A percentile compares a stretch with the other conserved stretches of the same genome.
Conservation (phyloP, 2,888 invertebrate species). For the Drosophila diplacantha region DNA sequence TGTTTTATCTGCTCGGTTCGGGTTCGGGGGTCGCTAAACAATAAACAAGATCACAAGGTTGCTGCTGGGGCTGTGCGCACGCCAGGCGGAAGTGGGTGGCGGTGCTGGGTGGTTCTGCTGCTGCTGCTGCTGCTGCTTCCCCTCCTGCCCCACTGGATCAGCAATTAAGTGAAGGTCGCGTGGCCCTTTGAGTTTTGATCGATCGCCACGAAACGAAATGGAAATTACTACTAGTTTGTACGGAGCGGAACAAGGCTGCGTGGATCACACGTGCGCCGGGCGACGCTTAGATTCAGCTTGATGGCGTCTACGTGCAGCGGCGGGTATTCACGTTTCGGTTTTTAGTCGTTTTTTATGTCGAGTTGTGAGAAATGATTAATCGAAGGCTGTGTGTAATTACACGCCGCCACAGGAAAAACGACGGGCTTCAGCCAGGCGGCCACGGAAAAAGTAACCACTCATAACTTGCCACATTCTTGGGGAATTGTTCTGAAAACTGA, state of each 20-base stretch:
- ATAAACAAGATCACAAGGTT: constrained; percentile 74
- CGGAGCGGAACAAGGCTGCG: constrained; percentile 40
- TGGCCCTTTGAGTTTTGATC: constrained; percentile 48
- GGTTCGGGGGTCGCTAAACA: constrained; percentile 66
- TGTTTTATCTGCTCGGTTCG: constrained; percentile 26
- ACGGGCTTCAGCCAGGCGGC: neutral
- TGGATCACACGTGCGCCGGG: constrained; percentile 56
- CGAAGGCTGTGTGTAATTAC: constrained; percentile 50
- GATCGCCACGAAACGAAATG: constrained; percentile 49
- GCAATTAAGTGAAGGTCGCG: constrained; percentile 63
- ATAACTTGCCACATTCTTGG: constrained; percentile 8
- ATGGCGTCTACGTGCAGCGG: constrained; percentile 54
- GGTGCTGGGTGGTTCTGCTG: constrained; percentile 1
- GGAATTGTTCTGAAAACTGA: neutral
- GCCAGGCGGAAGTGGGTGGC: constrained; percentile 69
- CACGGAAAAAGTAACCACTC: constrained; percentile 2
- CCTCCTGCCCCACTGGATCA: constrained; percentile 9
- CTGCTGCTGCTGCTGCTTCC: neutral
- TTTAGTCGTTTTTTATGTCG: constrained; percentile 23
- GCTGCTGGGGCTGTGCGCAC: constrained; percentile 50
- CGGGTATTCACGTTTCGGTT: constrained; percentile 57
- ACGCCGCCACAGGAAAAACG: constrained; percentile 13
- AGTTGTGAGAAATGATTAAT: constrained; percentile 23
- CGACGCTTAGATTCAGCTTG: constrained; percentile 53
- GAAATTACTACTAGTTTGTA: constrained; percentile 3